Conservation (phyloP, 2,888 invertebrate species). For the Branchellion lobata region DNA sequence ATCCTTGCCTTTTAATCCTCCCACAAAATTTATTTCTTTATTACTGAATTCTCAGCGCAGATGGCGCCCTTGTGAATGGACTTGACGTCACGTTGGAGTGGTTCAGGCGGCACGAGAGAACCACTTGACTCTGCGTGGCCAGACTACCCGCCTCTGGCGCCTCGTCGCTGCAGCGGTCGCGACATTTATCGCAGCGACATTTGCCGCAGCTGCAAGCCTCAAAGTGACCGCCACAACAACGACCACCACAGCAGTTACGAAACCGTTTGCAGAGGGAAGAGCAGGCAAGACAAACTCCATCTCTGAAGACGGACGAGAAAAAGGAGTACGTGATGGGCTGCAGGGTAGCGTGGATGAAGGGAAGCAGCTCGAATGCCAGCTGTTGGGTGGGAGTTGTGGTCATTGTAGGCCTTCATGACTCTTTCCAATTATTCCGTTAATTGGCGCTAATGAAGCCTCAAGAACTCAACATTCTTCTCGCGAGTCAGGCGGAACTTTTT, state of each 20-base stretch:
- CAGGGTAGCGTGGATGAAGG: constrained; percentile 56
- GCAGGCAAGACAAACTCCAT: constrained; percentile 49
- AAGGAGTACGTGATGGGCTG: constrained; percentile 58
- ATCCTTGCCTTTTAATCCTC: no score
- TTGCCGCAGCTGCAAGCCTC: neutral
- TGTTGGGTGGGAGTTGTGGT: constrained; percentile 46
- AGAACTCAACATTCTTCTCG: no score
- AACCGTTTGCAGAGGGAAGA: neutral
- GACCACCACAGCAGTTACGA: neutral
- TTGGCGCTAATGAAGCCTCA: no score
- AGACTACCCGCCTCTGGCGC: neutral
- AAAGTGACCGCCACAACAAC: neutral
- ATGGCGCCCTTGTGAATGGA: no score
- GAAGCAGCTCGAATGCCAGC: constrained; percentile 55
- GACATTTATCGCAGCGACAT: neutral
- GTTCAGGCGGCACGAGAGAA: no score
- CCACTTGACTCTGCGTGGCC: neutral
- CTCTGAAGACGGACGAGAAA: constrained; percentile 54
- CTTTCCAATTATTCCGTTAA: no score
- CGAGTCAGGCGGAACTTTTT: no score
- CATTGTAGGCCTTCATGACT: no score
- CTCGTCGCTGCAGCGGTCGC: neutral
- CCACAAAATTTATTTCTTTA: no score
- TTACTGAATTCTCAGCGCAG: no score
- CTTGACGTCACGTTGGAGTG: no score